Evolutionary conservation across 2,113 vertebrate species (phyloP).

Genomic region (Vulpes lagopus): DNA sequence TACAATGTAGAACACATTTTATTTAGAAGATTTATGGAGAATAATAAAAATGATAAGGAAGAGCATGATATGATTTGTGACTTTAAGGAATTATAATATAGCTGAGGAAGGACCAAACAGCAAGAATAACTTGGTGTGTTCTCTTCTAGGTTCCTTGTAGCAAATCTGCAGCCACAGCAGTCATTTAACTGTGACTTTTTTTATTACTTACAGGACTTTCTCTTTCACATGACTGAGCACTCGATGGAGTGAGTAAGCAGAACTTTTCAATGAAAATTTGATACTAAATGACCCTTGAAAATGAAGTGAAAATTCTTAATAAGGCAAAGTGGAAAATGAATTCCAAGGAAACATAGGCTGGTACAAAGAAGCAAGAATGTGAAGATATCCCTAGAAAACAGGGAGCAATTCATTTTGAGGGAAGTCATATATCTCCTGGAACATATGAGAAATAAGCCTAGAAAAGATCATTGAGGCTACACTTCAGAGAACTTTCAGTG

Average conservation of each 20-base stretch:
- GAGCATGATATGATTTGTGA: not conserved
- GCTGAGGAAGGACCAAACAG: not conserved
- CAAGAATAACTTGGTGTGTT: not conserved
- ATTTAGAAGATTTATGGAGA: not conserved
- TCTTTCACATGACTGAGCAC: not conserved
- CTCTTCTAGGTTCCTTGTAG: not conserved
- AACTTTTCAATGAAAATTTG: constrained; percentile 36
- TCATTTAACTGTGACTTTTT: constrained; percentile 13
- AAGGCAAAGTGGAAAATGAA: not conserved
- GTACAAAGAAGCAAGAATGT: not conserved
- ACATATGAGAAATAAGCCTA: not conserved
- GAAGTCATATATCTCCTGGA: not conserved
- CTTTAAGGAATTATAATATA: not conserved
- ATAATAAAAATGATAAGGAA: not conserved
- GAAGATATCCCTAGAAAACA: not conserved
- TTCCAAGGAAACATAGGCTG: not conserved
- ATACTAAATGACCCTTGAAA: not conserved
- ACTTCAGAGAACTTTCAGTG: not conserved
- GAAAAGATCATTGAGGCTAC: not conserved
- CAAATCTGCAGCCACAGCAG: not conserved
- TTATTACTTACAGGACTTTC: constrained; percentile 22
- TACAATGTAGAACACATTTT: not conserved
- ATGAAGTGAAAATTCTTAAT: not conserved
- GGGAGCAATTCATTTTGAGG: not conserved
- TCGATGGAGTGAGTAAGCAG: not conserved